A percentile compares a stretch with the other conserved stretches of the same genome.
phyloP scores from a whole-genome alignment of 2,888 invertebrate genomes.

The Drosophila multiciliata region DNA sequence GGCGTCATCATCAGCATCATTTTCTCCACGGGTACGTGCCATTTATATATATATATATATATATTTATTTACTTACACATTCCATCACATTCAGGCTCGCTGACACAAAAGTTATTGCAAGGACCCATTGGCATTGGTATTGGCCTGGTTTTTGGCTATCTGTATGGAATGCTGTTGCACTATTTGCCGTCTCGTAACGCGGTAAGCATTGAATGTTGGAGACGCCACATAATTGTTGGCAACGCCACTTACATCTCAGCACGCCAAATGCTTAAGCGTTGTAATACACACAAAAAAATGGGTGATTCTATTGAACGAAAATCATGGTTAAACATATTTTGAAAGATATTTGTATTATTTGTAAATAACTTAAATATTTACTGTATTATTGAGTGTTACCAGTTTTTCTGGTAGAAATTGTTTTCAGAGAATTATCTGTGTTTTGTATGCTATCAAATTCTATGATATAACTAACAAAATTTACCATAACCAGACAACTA shows the following conservation, averaged over 20 bases:
- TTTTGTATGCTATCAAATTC: too few species aligned
- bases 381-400: neutral
- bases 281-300: neutral
- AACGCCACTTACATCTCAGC: neutral
- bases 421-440: too few species aligned
- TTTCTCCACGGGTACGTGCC: slow-evolving; percentile 87
- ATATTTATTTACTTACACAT: slow-evolving; percentile 23
- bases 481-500: too few species aligned
- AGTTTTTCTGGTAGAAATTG: too few species aligned
- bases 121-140: slow-evolving; percentile 87
- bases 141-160: slow-evolving; percentile 87
- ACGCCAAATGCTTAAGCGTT: slow-evolving; percentile 16
- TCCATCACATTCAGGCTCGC: slow-evolving; percentile 81
- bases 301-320: neutral
- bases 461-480: too few species aligned
- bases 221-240: neutral
- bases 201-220: slow-evolving; percentile 73
- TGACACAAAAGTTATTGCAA: slow-evolving; percentile 86
- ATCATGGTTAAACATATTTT: neutral
- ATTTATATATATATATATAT: neutral
- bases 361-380: neutral
- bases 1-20: slow-evolving; percentile 88
- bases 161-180: slow-evolving; percentile 87
- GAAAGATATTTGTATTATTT: neutral
- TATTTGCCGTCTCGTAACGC: slow-evolving; percentile 87